Percentiles rank a stretch among this genome's conserved stretches.
Evolutionary conservation across 2,113 vertebrate species (phyloP).

Genomic region (Astur gentilis): DNA sequence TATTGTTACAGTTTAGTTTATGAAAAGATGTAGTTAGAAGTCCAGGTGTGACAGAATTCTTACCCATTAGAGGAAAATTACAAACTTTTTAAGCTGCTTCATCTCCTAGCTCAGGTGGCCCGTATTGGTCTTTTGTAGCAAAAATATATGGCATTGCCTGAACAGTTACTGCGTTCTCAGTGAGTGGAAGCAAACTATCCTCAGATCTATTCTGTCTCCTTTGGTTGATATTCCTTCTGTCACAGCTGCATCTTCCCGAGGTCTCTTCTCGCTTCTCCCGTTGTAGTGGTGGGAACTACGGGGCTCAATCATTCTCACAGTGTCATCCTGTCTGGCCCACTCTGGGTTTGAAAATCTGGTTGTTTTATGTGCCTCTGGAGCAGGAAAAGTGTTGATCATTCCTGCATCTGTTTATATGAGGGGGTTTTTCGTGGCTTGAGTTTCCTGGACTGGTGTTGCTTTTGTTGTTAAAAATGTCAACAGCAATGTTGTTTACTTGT

Average conservation of each 20-base stretch:
- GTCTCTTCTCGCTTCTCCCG: neutral
- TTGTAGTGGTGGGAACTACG: slow-evolving; percentile 39
- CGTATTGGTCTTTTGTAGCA: neutral
- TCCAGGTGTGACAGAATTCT: neutral
- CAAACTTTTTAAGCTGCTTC: neutral
- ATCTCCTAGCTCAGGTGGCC: neutral
- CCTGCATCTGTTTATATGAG: slow-evolving; percentile 55
- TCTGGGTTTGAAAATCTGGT: slow-evolving; percentile 40
- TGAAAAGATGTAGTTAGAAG: neutral
- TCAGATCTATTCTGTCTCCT: neutral
- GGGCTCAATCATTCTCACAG: slow-evolving; percentile 57
- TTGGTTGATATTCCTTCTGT: neutral
- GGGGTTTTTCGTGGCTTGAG: neutral
- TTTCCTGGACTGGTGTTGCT: slow-evolving; percentile 57
- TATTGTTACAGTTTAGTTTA: neutral
- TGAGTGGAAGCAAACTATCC: neutral
- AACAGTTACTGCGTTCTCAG: neutral
- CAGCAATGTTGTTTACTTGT: slow-evolving; percentile 42
- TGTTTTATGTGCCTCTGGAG: slow-evolving; percentile 58
- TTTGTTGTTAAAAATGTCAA: slow-evolving; percentile 66
- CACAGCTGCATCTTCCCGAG: slow-evolving; percentile 1
- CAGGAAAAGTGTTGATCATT: slow-evolving; percentile 67
- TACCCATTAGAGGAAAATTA: neutral
- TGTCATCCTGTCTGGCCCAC: slow-evolving; percentile 59
- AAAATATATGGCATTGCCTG: neutral